phyloP scores from a whole-genome alignment of 2,797 vertebrate species.

The Pseudochaenichthys georgianus region DNA sequence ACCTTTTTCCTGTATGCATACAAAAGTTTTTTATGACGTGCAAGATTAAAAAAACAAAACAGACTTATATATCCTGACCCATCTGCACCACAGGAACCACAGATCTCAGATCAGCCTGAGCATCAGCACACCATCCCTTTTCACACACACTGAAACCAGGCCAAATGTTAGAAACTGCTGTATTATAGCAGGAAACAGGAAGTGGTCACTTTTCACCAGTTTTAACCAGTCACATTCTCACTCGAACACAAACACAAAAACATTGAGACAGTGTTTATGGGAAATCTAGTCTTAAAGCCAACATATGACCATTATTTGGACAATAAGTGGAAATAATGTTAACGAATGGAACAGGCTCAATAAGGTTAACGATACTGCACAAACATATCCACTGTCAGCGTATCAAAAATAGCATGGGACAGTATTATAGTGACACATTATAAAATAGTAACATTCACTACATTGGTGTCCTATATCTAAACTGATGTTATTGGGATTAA shows the following conservation, averaged over 20 bases:
- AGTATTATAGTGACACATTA: not conserved
- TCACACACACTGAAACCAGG: not conserved
- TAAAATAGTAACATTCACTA: not conserved
- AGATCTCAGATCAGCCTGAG: conserved; percentile 3
- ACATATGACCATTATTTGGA: not conserved
- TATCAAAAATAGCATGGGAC: not conserved
- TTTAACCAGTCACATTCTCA: not conserved
- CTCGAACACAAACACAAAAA: not conserved
- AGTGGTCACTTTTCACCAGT: conserved; percentile 1
- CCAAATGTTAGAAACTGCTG: conserved; percentile 6
- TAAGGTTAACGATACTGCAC: not conserved
- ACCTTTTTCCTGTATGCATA: not conserved
- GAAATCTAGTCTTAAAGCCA: conserved; percentile 7
- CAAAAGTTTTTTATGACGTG: not conserved
- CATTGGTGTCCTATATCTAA: not conserved
- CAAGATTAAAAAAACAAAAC: not conserved
- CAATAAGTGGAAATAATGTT: not conserved
- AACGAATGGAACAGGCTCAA: too few species aligned
- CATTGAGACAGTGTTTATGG: not conserved
- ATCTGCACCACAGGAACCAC: conserved; percentile 6
- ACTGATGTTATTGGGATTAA: not conserved
- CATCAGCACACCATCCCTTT: not conserved
- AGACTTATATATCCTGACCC: not conserved
- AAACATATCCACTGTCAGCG: not conserved
- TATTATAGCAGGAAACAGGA: conserved; percentile 34